These are phyloP conservation scores for Cotesia typhae DNA, from an alignment of 1,140 invertebrate genomes.

Conservation along the genomic window DNA sequence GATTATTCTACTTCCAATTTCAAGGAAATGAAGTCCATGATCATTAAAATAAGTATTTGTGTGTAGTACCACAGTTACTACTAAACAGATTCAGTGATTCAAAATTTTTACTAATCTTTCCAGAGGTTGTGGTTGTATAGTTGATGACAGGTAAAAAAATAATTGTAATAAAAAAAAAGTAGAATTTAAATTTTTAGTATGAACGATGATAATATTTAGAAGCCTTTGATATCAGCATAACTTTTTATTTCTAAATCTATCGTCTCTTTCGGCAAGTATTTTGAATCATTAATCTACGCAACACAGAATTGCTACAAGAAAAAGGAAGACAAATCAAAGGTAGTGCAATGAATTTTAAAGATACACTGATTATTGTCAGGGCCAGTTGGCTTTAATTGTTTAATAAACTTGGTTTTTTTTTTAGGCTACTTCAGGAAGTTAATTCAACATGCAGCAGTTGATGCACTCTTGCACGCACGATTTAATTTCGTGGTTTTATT, in stretches of 20 bases:
- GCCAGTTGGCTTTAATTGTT: constrained; percentile 83
- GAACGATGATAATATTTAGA: constrained; percentile 66
- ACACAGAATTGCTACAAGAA: constrained; percentile 65
- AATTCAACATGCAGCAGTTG: constrained; percentile 73
- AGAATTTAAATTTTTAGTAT: too few relatives aligned
- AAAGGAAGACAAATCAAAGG: constrained; percentile 67
- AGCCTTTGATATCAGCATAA: constrained; percentile 75
- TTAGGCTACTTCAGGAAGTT: constrained; percentile 73
- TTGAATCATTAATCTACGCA: constrained; percentile 68
- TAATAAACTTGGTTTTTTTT: constrained; percentile 82
- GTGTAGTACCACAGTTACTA: too few relatives aligned
- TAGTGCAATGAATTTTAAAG: constrained; percentile 71
- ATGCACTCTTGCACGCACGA: constrained; percentile 84
- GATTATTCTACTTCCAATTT: too few relatives aligned
- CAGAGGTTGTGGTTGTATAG: too few relatives aligned
- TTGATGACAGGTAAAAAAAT: too few relatives aligned
- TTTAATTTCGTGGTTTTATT: constrained; percentile 90
- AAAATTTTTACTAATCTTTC: too few relatives aligned
- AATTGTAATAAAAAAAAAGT: too few relatives aligned
- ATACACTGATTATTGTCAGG: constrained; percentile 69
- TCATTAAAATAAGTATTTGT: too few relatives aligned
- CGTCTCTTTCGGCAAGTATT: constrained; percentile 57
- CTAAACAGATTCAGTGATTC: too few relatives aligned
- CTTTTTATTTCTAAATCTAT: constrained; percentile 50
- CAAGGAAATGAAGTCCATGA: too few relatives aligned